These are phyloP conservation scores for Lycophotia porphyrea DNA, from an alignment of 2,888 invertebrate genomes.

Conservation along the genomic window DNA sequence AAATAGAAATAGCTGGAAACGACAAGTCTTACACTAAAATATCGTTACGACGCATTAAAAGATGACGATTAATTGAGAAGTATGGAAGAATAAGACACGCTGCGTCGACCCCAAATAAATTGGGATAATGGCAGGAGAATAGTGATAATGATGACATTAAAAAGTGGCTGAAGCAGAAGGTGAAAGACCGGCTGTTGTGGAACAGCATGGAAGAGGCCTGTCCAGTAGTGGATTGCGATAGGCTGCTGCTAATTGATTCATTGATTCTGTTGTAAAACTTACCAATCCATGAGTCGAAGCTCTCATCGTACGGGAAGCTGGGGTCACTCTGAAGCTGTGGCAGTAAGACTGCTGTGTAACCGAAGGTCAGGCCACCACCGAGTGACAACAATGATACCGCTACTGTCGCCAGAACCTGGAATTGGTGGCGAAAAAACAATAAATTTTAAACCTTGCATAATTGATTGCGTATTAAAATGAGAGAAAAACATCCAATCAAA, in stretches of 20 bases:
- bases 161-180: neutral
- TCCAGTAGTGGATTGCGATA: neutral
- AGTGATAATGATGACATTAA: too few species aligned
- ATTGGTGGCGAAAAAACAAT: conserved; percentile 5
- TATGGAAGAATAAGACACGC: too few species aligned
- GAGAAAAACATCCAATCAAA: too few species aligned
- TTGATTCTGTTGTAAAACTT: neutral
- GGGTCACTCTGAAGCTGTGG: conserved; percentile 60
- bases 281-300: conserved; percentile 11
- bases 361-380: conserved; percentile 71
- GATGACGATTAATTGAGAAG: too few species aligned
- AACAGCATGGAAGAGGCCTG: neutral
- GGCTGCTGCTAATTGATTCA: neutral
- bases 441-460: too few species aligned
- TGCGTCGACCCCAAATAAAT: too few species aligned
- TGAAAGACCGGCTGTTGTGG: neutral
- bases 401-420: conserved; percentile 72
- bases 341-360: conserved; percentile 73
- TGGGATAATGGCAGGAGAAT: too few species aligned
- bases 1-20: neutral
- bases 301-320: conserved; percentile 67
- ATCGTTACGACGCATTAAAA: neutral
- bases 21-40: neutral
- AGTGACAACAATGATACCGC: conserved; percentile 72
- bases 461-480: too few species aligned